Evolutionary conservation across 2,888 invertebrate species (phyloP).

Genomic region (Allophyes oxyacanthae): DNA sequence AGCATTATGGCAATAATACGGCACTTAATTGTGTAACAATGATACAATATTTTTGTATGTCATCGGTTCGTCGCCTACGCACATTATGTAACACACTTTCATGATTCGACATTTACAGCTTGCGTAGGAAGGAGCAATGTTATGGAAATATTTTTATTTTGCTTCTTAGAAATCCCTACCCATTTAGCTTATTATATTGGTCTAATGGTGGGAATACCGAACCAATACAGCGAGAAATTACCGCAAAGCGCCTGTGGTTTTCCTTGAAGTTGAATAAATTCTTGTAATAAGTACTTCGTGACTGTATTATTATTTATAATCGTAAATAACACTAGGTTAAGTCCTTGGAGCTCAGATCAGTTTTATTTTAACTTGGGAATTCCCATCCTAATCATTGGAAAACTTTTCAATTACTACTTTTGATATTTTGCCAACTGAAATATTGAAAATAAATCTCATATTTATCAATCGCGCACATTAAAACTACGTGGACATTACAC

Average conservation of each 20-base stretch:
- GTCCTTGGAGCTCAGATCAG: background rate
- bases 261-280: slow-evolving; percentile 30
- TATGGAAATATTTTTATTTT: too few relatives aligned
- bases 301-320: slow-evolving; percentile 15
- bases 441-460: too few relatives aligned
- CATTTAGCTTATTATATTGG: too few relatives aligned
- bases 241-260: slow-evolving; percentile 26
- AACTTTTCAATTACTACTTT: too few relatives aligned
- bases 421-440: too few relatives aligned
- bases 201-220: slow-evolving; percentile 15
- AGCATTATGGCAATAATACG: slow-evolving; percentile 39
- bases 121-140: slow-evolving; percentile 6
- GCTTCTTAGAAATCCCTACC: too few relatives aligned
- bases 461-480: too few relatives aligned
- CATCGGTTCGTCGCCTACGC: slow-evolving; percentile 28
- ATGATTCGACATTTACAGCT: slow-evolving; percentile 10
- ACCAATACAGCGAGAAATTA: slow-evolving; percentile 20
- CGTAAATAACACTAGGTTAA: slow-evolving; percentile 12
- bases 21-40: slow-evolving; percentile 20
- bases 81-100: slow-evolving; percentile 19
- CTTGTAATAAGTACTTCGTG: too few relatives aligned
- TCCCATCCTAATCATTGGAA: too few relatives aligned
- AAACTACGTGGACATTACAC: too few relatives aligned
- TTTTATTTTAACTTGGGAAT: slow-evolving; percentile 8
- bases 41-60: slow-evolving; percentile 19